Percentiles rank a stretch among this genome's conserved stretches.
These are phyloP conservation scores for Operophtera brumata DNA, from an alignment of 2,888 invertebrate genomes.

Conservation along the genomic window DNA sequence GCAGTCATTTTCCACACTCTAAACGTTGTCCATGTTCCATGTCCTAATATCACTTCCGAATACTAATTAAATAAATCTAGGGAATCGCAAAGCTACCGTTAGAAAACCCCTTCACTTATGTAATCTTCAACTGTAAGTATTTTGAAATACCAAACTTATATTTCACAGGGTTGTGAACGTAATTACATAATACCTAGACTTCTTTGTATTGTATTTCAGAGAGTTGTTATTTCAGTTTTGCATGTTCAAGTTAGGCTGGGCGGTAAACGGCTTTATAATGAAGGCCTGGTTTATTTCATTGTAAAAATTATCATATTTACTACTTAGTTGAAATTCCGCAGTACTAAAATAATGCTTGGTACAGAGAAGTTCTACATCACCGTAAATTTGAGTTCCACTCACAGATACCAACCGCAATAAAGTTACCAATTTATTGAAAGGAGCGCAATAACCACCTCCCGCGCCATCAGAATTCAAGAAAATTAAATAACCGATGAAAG, in stretches of 20 bases:
- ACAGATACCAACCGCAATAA: conserved; percentile 49
- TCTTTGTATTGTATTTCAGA: not conserved
- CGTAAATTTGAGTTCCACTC: conserved; percentile 49
- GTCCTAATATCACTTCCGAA: conserved; percentile 51
- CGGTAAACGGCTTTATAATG: not conserved
- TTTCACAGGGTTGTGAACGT: too few relatives aligned
- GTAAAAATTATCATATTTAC: not conserved
- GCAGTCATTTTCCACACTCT: conserved; percentile 22
- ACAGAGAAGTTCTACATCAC: conserved; percentile 43
- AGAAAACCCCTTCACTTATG: conserved; percentile 13
- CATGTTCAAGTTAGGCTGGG: not conserved
- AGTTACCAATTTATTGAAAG: conserved; percentile 56
- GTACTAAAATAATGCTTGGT: conserved; percentile 53
- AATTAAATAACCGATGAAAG: conserved; percentile 16
- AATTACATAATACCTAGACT: too few relatives aligned
- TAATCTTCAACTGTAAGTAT: not conserved
- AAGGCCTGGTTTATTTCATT: not conserved
- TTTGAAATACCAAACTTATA: not conserved
- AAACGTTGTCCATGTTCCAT: conserved; percentile 43
- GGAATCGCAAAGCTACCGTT: conserved; percentile 30
- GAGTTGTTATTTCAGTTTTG: not conserved
- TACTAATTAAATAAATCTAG: conserved; percentile 59
- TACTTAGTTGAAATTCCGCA: conserved; percentile 34
- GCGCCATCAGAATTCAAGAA: conserved; percentile 30
- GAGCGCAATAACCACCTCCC: conserved; percentile 38